phyloP scores from a whole-genome alignment of 2,888 invertebrate species.

The Apotomis capreana region DNA sequence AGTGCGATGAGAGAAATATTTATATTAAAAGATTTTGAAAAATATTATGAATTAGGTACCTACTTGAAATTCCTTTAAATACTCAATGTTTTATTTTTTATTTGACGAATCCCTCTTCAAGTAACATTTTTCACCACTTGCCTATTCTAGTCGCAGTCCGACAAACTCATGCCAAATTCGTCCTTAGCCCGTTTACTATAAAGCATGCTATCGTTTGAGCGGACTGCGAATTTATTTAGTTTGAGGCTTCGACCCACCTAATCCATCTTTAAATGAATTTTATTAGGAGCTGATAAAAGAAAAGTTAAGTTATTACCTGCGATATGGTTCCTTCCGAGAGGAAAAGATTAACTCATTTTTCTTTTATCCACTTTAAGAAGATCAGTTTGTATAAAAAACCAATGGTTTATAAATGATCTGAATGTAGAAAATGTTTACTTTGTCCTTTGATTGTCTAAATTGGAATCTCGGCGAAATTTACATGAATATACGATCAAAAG shows the following conservation, averaged over 20 bases:
- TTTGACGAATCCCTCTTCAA: background rate
- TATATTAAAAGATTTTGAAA: too few relatives aligned
- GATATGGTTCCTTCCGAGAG: too few relatives aligned
- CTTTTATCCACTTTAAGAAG: background rate
- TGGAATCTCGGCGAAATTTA: background rate
- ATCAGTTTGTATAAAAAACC: background rate
- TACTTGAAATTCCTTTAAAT: too few relatives aligned
- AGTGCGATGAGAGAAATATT: too few relatives aligned
- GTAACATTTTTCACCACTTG: constrained; percentile 9
- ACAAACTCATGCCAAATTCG: constrained; percentile 29
- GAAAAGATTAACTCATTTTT: background rate
- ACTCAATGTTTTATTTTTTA: too few relatives aligned
- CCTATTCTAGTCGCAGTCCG: constrained; percentile 13
- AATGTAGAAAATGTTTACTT: background rate
- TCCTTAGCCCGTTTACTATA: constrained; percentile 34
- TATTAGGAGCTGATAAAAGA: background rate
- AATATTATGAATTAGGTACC: too few relatives aligned
- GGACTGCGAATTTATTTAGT: constrained; percentile 16
- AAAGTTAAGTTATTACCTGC: background rate
- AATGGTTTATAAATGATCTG: background rate
- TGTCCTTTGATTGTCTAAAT: background rate
- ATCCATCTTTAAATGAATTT: background rate
- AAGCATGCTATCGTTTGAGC: constrained; percentile 29
- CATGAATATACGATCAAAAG: background rate
- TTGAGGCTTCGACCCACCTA: constrained; percentile 27